Base-by-base conservation (phyloP, 2,797 vertebrate genomes). In the Fratercula arctica region DNA sequence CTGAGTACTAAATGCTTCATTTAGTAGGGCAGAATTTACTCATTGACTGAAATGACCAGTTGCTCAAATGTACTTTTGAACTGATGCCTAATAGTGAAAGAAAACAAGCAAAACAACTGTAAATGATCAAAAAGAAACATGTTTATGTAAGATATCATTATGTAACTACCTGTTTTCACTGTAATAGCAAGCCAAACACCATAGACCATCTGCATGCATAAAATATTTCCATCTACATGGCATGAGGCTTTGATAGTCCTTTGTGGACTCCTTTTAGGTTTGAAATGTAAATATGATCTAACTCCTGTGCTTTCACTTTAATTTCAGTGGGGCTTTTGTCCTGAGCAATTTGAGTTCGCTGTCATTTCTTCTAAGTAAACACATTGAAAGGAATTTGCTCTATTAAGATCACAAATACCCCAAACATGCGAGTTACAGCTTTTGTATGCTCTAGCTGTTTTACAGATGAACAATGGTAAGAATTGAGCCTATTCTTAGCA, bases 161-260 rank as follows among this genome's bases (percentile, higher is more conserved):
- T 79, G 7, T 60, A 92, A 53, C 57, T 95, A 87, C 74, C 37
- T 92, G 18, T 50, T 83, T 95, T 95, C 79, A 45, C 25, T 69
- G 33, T 83, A 74, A 89, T 33, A 94, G 21, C 54, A 93, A 94
- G 74, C 85, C 73, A 92, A 94, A 64, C 69, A 66, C 20, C 54
- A 70, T 8, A 70, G 31, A 78, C 13, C 48, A 20, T 75, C 50
- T 94, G 56, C 75, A 93, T 61, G 37, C 33, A 75, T 80, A 87
- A 96, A 72, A 83, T 83, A 95, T 73, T 95, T 96, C 64, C 63
- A 68, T 50, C 78, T 90, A 63, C 50, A 21, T 60, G n/a, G 68
- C 64, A 51, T 50, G 33, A 89, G 45, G 39, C 74, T 95, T 95
- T 76, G 74, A 79, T 46, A 87, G 84, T 56, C 72, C 80, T 77